Evolutionary conservation across 1,140 invertebrate genomes (phyloP).

Genomic region (Parapsyche elsis): DNA sequence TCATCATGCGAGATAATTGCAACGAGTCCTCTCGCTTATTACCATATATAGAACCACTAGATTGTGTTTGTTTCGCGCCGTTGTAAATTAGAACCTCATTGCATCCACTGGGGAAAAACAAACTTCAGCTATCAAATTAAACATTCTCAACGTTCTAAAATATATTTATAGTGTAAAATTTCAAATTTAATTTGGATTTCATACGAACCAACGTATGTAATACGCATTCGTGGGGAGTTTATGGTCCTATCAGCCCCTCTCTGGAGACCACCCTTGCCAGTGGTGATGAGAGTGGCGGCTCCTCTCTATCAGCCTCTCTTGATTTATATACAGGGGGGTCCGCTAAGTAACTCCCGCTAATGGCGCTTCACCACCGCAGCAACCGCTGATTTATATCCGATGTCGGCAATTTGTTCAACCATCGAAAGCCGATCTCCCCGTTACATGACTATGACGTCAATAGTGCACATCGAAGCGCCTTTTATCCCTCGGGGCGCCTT

Average conservation of each 20-base stretch:
- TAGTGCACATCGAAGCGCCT: slow-evolving; percentile 6
- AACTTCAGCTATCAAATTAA: too few relatives aligned
- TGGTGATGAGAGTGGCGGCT: slow-evolving; percentile 22
- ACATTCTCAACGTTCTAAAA: too few relatives aligned
- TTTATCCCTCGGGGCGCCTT: background rate
- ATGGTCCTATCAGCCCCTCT: too few relatives aligned
- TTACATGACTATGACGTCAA: background rate
- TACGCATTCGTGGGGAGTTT: too few relatives aligned
- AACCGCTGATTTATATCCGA: slow-evolving; percentile 43
- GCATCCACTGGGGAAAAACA: too few relatives aligned
- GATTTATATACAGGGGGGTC: slow-evolving; percentile 40
- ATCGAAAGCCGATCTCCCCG: slow-evolving; percentile 12
- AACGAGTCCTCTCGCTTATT: background rate
- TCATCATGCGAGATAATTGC: background rate
- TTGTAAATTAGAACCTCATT: too few relatives aligned
- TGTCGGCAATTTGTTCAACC: slow-evolving; percentile 44
- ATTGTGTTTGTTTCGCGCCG: background rate
- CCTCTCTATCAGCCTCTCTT: slow-evolving; percentile 31
- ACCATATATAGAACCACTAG: slow-evolving; percentile 1
- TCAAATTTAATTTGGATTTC: too few relatives aligned
- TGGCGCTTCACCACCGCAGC: slow-evolving; percentile 6
- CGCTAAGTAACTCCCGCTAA: slow-evolving; percentile 45
- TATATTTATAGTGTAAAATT: too few relatives aligned
- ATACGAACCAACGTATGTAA: too few relatives aligned
- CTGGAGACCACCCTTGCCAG: too few relatives aligned